Evolutionary conservation across 1,140 invertebrate species (phyloP), one percentile per base, ranked within the genome.

Genomic region (Papilio dardanus): DNA sequence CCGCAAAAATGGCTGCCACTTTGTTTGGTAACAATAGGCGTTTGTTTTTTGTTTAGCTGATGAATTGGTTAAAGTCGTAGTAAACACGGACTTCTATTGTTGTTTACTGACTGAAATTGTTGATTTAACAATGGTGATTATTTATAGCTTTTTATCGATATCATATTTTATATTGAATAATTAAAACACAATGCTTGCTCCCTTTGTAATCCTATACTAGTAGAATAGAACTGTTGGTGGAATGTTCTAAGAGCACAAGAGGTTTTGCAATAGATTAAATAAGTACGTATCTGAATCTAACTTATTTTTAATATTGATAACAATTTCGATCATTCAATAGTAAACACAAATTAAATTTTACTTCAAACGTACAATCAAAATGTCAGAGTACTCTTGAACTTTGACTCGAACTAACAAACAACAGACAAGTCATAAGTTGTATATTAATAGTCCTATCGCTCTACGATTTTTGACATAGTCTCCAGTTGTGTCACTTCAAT

Each of bases 381-480:
- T 40, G 19, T 69, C 35, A 42, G 19, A 69, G 21, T 10, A 42
- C 37, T 69, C 6, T 30, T 71, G 42, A 71, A 71, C 69, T 71
- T 71, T 54, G 69, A 54, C 69, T 54, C 16, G 21, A 71, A 71
- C 69, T 71, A 4, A 7, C 28, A 54, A 71, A 71, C 69, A 71
- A 71, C 69, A 50, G 50, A 50, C 24, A 71, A 54, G 69, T 71
- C 42, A 71, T 16, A 33, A 71, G 40, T 71, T 71, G 28, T 21
- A 42, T 8, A 50, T 28, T 30, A 28, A 71, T 71, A 71, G 28
- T 71, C 40, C 69, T 50, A 37, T n/a, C 7, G 40, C 28, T 30
- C 3, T 71, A 33, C 16, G 40, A n/a, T 71, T 71, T 71, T 69
- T 28, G 31, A 42, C 28, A 40, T 62, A 62, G 24, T 28, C 54